These are phyloP conservation scores for Rhincodon typus DNA, from an alignment of 2,797 vertebrate genomes.

Conservation along the genomic window DNA sequence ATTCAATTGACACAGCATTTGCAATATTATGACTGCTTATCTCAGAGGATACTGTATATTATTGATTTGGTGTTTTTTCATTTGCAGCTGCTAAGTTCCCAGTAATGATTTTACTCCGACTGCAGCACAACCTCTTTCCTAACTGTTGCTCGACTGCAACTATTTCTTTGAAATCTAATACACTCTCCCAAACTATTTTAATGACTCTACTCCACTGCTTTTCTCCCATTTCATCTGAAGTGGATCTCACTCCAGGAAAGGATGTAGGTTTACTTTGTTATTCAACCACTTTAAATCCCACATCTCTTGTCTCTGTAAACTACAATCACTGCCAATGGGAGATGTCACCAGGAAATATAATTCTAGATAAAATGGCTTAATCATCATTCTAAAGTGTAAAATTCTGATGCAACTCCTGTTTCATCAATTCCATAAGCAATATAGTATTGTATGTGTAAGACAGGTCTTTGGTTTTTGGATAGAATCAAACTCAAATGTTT, in stretches of 20 bases:
- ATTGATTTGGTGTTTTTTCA: background rate
- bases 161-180: background rate
- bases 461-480: no score
- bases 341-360: background rate
- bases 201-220: background rate
- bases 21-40: background rate
- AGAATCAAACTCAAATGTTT: no score
- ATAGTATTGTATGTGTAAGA: no score
- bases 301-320: background rate
- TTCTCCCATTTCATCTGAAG: background rate
- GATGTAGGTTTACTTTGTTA: background rate
- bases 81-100: background rate
- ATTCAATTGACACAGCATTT: no score
- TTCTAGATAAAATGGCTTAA: background rate
- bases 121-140: background rate
- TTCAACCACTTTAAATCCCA: background rate
- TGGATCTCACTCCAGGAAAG: background rate
- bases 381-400: background rate
- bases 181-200: background rate
- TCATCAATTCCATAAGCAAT: background rate
- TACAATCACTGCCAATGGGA: background rate
- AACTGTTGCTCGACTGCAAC: background rate
- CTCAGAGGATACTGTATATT: background rate
- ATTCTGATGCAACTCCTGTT: background rate
- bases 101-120: background rate